A percentile compares a stretch with the other conserved stretches of the same genome.
Evolutionary conservation across 2,113 vertebrate genomes (phyloP).

Genomic region (Passer montanus): DNA sequence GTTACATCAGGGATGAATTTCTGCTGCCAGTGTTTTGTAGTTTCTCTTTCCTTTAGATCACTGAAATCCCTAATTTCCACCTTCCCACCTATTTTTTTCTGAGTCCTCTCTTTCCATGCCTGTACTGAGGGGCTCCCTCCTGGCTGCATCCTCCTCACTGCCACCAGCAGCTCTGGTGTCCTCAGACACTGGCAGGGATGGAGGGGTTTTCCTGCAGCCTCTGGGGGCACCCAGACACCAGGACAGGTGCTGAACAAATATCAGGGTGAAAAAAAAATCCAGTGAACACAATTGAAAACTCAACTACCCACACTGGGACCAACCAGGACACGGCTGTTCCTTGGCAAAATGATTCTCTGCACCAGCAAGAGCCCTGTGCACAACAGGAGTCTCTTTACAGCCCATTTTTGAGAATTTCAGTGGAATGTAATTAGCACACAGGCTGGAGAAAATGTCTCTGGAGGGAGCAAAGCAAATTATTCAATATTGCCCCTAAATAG

Average conservation of each 20-base stretch:
- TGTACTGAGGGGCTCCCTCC: not conserved
- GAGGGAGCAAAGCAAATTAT: not conserved
- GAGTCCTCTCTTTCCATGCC: not conserved
- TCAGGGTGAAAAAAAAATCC: not conserved
- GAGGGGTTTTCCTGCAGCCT: not conserved
- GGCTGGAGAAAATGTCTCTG: not conserved
- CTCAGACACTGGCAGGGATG: fast-evolving
- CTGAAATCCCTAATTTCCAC: not conserved
- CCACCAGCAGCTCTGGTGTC: not conserved
- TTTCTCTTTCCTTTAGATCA: not conserved
- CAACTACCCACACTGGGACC: not conserved
- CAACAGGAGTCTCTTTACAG: not conserved
- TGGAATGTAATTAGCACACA: not conserved
- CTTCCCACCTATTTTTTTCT: not conserved
- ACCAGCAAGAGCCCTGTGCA: not conserved
- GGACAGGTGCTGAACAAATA: not conserved
- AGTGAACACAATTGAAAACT: not conserved
- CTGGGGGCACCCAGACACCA: not conserved
- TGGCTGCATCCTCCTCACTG: not conserved
- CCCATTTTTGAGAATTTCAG: not conserved
- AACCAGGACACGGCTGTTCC: not conserved
- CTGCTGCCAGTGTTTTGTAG: not conserved
- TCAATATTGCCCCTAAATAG: not conserved
- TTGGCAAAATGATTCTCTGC: not conserved
- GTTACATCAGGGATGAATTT: not conserved